phyloP scores from a whole-genome alignment of 2,888 invertebrate genomes.

The Trichacis sp. region DNA sequence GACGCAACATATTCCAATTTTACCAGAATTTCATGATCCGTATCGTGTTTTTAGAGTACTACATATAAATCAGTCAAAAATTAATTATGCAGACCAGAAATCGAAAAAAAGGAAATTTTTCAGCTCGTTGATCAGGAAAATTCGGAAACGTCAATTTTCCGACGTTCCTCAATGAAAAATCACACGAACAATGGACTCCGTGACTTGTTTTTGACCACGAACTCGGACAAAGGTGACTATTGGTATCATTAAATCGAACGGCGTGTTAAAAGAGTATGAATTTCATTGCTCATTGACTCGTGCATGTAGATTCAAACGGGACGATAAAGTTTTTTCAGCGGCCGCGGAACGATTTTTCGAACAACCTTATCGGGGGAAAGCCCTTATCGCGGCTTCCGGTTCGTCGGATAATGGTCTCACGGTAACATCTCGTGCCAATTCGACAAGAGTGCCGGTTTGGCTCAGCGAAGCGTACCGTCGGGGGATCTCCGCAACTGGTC shows the following conservation, averaged over 20 bases:
- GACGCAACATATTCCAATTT: too few species aligned
- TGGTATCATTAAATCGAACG: slow-evolving; percentile 14
- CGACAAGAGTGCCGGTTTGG: slow-evolving; percentile 38
- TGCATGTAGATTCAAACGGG: slow-evolving; percentile 32
- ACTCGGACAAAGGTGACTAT: too few species aligned
- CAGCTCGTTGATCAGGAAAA: too few species aligned
- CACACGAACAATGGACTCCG: too few species aligned
- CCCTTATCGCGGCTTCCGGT: slow-evolving; percentile 41
- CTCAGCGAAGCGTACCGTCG: slow-evolving; percentile 31
- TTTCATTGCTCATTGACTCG: slow-evolving; percentile 15
- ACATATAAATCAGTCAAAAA: too few species aligned
- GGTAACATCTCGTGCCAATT: slow-evolving; percentile 39
- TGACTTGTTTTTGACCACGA: too few species aligned
- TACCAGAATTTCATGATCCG: too few species aligned
- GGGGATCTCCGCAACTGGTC: slow-evolving; percentile 27
- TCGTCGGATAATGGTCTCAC: slow-evolving; percentile 40
- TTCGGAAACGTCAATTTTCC: too few species aligned
- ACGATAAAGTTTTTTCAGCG: slow-evolving; percentile 36
- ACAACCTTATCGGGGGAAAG: slow-evolving; percentile 39
- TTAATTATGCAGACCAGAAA: too few species aligned
- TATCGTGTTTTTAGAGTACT: too few species aligned
- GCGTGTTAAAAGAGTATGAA: not conserved
- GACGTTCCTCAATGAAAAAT: too few species aligned
- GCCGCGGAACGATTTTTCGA: slow-evolving; percentile 35
- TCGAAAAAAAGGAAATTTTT: too few species aligned